Evolutionary conservation across 1,140 invertebrate species (phyloP).

Genomic region (Meloidogyne floridensis): DNA sequence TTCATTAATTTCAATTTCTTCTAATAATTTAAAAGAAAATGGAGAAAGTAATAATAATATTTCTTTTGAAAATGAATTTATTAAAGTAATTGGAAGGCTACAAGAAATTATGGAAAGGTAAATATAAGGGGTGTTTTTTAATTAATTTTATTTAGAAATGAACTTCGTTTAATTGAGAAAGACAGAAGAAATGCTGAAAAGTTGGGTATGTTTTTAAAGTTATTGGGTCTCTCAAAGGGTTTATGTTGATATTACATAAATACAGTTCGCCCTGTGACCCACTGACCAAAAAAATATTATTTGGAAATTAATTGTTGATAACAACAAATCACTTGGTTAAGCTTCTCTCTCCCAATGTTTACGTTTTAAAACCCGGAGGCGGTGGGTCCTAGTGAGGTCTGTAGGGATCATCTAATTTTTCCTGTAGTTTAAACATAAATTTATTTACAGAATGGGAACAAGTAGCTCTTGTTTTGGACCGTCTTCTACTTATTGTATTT

Average conservation of each 20-base stretch:
- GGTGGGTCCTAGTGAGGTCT: no score
- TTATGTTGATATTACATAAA: no score
- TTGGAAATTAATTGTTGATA: neutral
- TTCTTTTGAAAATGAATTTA: conserved; percentile 71
- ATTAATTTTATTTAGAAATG: conserved; percentile 66
- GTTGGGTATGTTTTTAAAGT: conserved; percentile 56
- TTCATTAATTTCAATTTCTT: conserved; percentile 7
- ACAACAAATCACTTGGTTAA: no score
- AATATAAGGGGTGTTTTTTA: neutral
- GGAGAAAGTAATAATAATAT: neutral
- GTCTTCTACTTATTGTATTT: conserved; percentile 75
- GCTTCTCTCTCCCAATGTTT: no score
- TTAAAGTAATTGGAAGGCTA: conserved; percentile 73
- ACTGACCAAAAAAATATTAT: no score
- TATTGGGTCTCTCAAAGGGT: no score
- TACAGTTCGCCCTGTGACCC: no score
- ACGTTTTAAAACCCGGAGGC: no score
- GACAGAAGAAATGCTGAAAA: conserved; percentile 74
- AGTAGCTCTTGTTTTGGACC: conserved; percentile 75
- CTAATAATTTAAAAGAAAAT: neutral
- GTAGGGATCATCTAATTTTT: no score
- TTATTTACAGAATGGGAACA: conserved; percentile 75
- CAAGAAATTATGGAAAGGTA: conserved; percentile 75
- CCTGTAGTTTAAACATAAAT: neutral
- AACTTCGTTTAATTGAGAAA: conserved; percentile 73